Evolutionary conservation across 2,797 vertebrate genomes (phyloP), one percentile per base, ranked within the genome.

Genomic region (Euthynnus affinis): DNA sequence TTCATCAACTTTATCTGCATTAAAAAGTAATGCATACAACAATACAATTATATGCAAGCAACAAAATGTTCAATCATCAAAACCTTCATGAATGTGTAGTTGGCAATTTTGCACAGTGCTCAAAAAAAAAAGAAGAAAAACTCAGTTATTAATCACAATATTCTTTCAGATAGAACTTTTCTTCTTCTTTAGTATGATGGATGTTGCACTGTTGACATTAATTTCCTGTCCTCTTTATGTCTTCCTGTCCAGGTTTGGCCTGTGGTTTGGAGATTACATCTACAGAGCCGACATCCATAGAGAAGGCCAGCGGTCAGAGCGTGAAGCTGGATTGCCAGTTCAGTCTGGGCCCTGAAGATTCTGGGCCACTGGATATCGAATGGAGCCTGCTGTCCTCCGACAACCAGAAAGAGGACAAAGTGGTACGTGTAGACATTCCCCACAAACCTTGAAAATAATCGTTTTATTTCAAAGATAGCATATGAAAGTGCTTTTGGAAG

Each of bases 301-400:
- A 98, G 86, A 97, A 94, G 81, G 97, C 97, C 78, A 97, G 97
- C 71, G 97, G 97, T 52, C 95, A 97, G 88, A 97, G 92, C 23
- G 96, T 96, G 44, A 96, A 95, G 0, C 89, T 99, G 82, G 96
- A 96, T 0, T 99, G 98, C 89, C 95, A 94, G 80, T 99, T 97
- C 64, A 89, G 85, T 14, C 76, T 97, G 61, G 85, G 66, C 0
- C 0, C 91, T 0, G 88, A 84, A 22, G 98, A 99, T 83, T 84
- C 87, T 20, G 97, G 97, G 13, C 95, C 96, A 0, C 90, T 99
- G 82, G 98, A 99, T 87, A 97, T 99, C 6, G 98, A 99, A 66
- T 99, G 98, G 98, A 96, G 95, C 76, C 83, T 98, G 6, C 90
- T 97, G 64, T 92, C 97, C 1, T 86, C 97, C 0, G 98, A 98